Base-by-base conservation (phyloP, 2,888 invertebrate genomes). In the Plebejus melissa region DNA sequence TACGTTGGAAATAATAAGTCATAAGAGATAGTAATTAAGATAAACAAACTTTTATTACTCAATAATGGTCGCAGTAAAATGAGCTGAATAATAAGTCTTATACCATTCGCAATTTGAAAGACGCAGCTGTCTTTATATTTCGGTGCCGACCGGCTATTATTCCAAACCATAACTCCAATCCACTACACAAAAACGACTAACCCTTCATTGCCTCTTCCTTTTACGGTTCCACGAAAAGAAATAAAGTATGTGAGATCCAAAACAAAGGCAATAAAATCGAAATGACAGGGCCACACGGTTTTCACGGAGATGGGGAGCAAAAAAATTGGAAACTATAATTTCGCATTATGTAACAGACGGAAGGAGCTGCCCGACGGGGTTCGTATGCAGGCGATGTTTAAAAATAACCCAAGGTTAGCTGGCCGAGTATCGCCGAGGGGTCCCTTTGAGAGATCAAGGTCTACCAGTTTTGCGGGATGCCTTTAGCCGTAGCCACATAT, bases 161-260 rank as follows among this genome's bases (percentile, higher is more conserved):
- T 90, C 88, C 88, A 87, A 86, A 85, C 85, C 90, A 89, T 93
- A 92, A 90, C 80, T 88, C 85, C 83, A 80, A 80, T 81, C 77
- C 80, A 85, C 85, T 85, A 86, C 83, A 88, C 88, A 90, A 90
- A 90, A 90, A 89, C 87, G 87, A 79, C 87, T 88, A 92, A 91
- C 93, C 93, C 92, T 90, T 91, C 92, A 90, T 87, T 90, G 90
- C 93, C 84, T 92, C 92, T 91, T 92, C 91, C 92, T 92, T 92
- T 93, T 91, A 92, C 91, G 90, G 88, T 91, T 90, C 91, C 84
- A 84, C 84, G 89, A 90, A 92, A 88, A 90, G 88, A 88, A 91
- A 92, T 92, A 92, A 92, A 91, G 90, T 88, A 90, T 89, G 85
- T 87, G 87, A 84, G 86, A 87, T 87, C 90, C 89, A 89, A 91